Evolutionary conservation across 2,113 vertebrate genomes (phyloP).

Genomic region (Hypocryptadius cinnamomeus): DNA sequence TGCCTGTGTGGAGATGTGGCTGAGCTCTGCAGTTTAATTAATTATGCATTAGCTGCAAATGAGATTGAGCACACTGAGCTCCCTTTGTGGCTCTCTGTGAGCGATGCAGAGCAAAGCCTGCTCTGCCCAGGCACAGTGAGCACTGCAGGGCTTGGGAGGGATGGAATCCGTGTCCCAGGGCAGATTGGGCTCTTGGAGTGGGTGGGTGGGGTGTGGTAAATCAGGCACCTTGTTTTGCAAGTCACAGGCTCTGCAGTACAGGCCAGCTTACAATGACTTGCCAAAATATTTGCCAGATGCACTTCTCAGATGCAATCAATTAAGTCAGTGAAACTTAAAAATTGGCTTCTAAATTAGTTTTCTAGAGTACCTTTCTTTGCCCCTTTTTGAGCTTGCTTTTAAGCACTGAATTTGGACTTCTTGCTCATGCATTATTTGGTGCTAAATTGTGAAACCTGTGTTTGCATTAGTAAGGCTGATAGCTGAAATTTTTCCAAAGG

Average conservation of each 20-base stretch:
- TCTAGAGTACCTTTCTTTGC: background rate
- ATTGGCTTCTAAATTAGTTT: background rate
- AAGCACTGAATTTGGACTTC: background rate
- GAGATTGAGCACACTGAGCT: background rate
- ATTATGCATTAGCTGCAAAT: background rate
- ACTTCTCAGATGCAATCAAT: background rate
- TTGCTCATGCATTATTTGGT: background rate
- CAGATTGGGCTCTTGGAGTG: rapidly evolving
- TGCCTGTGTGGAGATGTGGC: background rate
- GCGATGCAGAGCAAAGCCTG: background rate
- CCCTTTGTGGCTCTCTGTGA: background rate
- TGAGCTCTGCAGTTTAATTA: background rate
- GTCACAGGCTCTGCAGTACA: background rate
- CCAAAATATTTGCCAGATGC: background rate
- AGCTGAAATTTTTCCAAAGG: background rate
- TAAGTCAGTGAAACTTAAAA: background rate
- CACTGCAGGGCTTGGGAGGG: rapidly evolving
- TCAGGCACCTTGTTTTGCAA: background rate
- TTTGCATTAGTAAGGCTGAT: background rate
- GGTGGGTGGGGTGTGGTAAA: background rate
- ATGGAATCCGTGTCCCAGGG: background rate
- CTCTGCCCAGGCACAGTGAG: rapidly evolving
- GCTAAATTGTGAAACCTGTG: background rate
- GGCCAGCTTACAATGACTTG: background rate
- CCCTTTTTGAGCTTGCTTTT: background rate